Percentiles rank a stretch among this genome's conserved stretches.
Conservation (phyloP, 2,797 vertebrate genomes). For the Arrhamphus sclerolepis region DNA sequence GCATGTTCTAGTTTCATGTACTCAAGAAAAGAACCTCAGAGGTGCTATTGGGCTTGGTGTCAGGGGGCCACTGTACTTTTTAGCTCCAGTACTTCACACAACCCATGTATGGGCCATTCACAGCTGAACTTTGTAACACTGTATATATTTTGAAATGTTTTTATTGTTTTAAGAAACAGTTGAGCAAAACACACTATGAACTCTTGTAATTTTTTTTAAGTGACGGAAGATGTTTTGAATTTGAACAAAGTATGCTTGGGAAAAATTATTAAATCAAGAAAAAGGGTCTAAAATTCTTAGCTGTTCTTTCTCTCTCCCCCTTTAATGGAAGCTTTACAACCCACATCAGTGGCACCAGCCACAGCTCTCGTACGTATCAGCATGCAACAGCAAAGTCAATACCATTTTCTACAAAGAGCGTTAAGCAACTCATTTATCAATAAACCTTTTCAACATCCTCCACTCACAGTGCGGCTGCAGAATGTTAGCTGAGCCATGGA, state of each 20-base stretch:
- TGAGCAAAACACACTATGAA: conserved; percentile 16
- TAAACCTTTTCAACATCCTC: conserved; percentile 25
- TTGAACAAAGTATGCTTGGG: conserved; percentile 34
- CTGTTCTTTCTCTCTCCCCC: background rate
- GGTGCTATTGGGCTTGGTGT: conserved; percentile 37
- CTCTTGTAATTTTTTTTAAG: conserved; percentile 27
- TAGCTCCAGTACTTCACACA: conserved; percentile 17
- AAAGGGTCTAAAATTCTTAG: conserved; percentile 9
- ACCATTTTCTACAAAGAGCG: conserved; percentile 15
- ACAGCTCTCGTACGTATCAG: background rate
- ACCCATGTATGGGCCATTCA: conserved; percentile 18
- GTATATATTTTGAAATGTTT: conserved; percentile 68
- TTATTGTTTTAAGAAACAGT: conserved; percentile 40
- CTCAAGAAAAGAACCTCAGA: conserved; percentile 33
- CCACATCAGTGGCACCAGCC: background rate
- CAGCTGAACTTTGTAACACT: conserved; percentile 59
- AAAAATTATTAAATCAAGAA: conserved; percentile 54
- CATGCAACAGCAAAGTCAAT: conserved; percentile 21
- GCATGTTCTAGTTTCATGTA: conserved; percentile 23
- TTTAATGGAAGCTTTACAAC: background rate
- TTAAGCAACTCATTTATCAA: conserved; percentile 42
- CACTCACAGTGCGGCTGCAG: background rate
- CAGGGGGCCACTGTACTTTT: conserved; percentile 12
- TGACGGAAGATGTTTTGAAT: conserved; percentile 2
- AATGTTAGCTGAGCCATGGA: background rate